Evolutionary conservation across 2,888 invertebrate genomes (phyloP), one percentile per base, ranked within the genome.

Genomic region (Macrophya annulata): DNA sequence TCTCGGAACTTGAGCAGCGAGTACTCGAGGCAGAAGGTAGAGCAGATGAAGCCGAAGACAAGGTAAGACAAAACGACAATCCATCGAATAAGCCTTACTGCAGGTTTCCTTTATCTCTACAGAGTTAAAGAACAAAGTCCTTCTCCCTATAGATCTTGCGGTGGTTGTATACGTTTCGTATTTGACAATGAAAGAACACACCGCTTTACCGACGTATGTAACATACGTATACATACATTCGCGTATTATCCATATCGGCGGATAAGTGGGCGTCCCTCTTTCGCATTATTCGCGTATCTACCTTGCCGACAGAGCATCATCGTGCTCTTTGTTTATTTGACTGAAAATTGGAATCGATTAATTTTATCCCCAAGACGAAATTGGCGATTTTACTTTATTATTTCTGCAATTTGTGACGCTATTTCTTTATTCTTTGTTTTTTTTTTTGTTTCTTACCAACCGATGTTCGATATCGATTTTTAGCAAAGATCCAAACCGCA

Each of bases 31-130:
- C 98, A 90, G 98, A 98, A 94, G 96, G 97, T 90, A 95, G 98
- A 91, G 98, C 98, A 84, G 98, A 98, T 93, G 98, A 98, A 94
- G 98, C 98, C 87, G 98, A 98, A 94, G 98, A 98, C 94, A 98
- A 98, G 97, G 98, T 98, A 95, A 95, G 94, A 90, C 85, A 15
- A 84, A 43, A 21, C 81, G n/a, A 45, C 43, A 25, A 81, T 25
- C 43, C 21, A 31, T 77, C 31, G 37, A 37, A 25, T 55, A 9
- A 77, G 31, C 31, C 9, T 25, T 31, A 55, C n/a, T n/a, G n/a
- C 55, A 31, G 77, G 37, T 77, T 51, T 37, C 77, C 55, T 51
- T 17, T 1, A 55, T 51, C 31, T 8, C 51, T 10, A 25, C 77
- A 15, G 51, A 77, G 51, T 21, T 77, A 31, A 6, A 9, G 6